Evolutionary conservation across 2,888 invertebrate genomes (phyloP).

Genomic region (Lutraria lutraria): DNA sequence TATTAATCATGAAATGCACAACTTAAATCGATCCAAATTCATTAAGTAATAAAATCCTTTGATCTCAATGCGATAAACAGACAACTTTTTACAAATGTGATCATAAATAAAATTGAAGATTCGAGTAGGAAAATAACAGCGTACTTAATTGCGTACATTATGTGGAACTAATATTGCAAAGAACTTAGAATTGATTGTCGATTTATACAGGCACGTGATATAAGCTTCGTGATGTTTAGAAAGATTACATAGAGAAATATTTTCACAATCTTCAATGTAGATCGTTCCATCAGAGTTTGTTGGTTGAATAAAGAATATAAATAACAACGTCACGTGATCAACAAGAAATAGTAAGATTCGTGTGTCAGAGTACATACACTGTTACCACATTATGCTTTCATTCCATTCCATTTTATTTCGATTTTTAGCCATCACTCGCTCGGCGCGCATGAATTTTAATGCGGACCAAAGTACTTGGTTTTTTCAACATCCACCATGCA

Average conservation of each 20-base stretch:
- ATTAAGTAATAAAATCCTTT: too few species aligned
- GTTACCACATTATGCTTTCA: neutral
- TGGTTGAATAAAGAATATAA: neutral
- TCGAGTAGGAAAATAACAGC: neutral
- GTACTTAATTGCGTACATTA: neutral
- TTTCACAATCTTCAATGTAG: neutral
- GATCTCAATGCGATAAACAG: too few species aligned
- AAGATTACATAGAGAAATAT: slow-evolving; percentile 2
- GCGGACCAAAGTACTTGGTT: too few species aligned
- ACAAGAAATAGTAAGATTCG: neutral
- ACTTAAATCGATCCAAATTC: too few species aligned
- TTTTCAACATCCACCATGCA: too few species aligned
- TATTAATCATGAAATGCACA: too few species aligned
- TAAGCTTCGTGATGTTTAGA: neutral
- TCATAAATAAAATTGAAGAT: too few species aligned
- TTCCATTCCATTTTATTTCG: too few species aligned
- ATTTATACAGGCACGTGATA: neutral
- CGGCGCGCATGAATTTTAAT: too few species aligned
- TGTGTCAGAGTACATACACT: neutral
- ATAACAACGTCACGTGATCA: neutral
- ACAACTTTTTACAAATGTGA: too few species aligned
- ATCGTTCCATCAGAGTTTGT: slow-evolving; percentile 5
- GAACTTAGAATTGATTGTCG: neutral
- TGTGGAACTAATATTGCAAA: neutral
- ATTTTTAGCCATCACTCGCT: too few species aligned